Evolutionary conservation across 2,888 invertebrate species (phyloP).

Genomic region (Drosophila glabriapex): DNA sequence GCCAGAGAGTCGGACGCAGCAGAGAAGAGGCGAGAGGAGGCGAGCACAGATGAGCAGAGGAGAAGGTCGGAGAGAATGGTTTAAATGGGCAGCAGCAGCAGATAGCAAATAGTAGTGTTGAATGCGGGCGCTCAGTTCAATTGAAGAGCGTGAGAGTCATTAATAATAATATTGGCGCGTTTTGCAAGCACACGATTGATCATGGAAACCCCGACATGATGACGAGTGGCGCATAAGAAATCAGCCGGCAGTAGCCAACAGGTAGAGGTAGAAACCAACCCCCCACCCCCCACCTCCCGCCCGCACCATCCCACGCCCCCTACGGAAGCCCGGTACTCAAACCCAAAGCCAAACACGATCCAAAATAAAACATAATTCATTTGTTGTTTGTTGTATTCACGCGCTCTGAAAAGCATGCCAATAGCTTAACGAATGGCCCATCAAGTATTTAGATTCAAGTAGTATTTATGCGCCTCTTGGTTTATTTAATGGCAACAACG

Average conservation of each 20-base stretch:
- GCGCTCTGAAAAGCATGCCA: constrained; percentile 72
- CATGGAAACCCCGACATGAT: constrained; percentile 48
- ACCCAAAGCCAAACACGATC: constrained; percentile 10
- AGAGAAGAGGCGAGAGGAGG: not conserved
- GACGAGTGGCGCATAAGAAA: constrained; percentile 60
- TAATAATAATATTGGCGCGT: constrained; percentile 68
- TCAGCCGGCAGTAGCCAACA: constrained; percentile 43
- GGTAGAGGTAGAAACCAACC: not conserved
- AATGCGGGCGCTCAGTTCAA: constrained; percentile 64
- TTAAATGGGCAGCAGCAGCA: constrained; percentile 2
- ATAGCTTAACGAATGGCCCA: constrained; percentile 61
- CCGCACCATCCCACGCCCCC: not conserved
- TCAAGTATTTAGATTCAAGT: constrained; percentile 53
- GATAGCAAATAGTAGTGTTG: constrained; percentile 11
- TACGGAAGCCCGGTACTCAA: not conserved
- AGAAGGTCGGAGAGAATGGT: constrained; percentile 3
- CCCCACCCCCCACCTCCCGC: no score
- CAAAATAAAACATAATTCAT: constrained; percentile 54
- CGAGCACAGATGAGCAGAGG: not conserved
- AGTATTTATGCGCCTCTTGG: constrained; percentile 55
- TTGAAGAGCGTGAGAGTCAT: constrained; percentile 75
- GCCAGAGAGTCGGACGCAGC: not conserved
- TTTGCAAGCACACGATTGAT: constrained; percentile 42
- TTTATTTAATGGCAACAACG: constrained; percentile 31
- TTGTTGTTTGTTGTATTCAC: constrained; percentile 54